phyloP scores from a whole-genome alignment of 2,888 invertebrate genomes.

The Crossocerus cetratus region DNA sequence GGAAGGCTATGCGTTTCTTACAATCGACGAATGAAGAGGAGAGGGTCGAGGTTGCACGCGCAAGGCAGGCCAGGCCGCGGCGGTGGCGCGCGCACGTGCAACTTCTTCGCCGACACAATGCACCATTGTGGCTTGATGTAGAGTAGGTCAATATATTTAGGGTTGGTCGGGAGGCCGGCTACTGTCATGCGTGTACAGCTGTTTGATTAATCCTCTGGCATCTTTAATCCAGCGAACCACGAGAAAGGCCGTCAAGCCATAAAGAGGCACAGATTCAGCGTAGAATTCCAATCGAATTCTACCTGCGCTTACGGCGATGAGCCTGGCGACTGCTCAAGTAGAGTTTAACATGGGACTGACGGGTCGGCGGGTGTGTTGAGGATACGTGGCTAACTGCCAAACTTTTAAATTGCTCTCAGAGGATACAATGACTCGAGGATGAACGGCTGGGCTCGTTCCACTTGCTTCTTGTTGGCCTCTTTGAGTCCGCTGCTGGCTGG shows the following conservation, averaged over 20 bases:
- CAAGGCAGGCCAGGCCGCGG: background rate
- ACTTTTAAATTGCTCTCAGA: conserved; percentile 52
- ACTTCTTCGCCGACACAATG: conserved; percentile 2
- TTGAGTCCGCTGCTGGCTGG: conserved; percentile 10
- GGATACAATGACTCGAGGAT: conserved; percentile 26
- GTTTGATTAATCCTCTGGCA: background rate
- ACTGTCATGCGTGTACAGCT: background rate
- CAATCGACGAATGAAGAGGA: background rate
- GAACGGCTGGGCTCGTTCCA: conserved; percentile 8
- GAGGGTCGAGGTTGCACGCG: background rate
- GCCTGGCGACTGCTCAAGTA: too few species aligned
- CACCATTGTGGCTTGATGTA: background rate
- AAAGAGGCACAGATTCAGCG: too few species aligned
- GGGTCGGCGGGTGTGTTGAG: conserved; percentile 48
- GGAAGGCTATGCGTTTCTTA: background rate
- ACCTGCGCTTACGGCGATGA: too few species aligned
- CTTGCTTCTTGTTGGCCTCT: background rate
- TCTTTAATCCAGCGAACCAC: too few species aligned
- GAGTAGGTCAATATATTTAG: conserved; percentile 14
- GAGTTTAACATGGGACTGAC: background rate
- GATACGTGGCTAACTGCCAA: conserved; percentile 47
- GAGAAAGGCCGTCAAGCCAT: too few species aligned
- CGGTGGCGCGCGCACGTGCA: conserved; percentile 1
- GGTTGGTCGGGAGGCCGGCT: background rate
- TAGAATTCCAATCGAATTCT: too few species aligned